These are phyloP conservation scores for Lasioglossum malachurum DNA, from an alignment of 2,888 invertebrate species.

Conservation along the genomic window DNA sequence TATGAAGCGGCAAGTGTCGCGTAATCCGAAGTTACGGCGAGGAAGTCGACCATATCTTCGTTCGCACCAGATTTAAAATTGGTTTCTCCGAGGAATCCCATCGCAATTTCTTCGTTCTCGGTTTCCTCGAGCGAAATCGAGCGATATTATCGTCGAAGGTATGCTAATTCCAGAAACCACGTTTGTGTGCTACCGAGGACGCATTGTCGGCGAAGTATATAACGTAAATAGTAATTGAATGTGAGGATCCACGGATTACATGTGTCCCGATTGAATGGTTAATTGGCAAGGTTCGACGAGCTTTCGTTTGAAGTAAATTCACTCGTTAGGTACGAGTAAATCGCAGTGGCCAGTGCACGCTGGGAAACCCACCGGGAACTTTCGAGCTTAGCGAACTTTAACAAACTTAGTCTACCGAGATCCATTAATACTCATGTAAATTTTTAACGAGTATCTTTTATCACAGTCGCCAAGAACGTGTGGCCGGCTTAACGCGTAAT, in stretches of 20 bases:
- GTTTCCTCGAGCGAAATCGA: constrained; percentile 22
- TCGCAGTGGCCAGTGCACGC: neutral
- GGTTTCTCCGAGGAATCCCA: constrained; percentile 41
- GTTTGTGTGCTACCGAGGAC: neutral
- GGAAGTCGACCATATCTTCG: constrained; percentile 36
- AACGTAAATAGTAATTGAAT: neutral
- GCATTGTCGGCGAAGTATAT: neutral
- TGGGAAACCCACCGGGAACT: neutral
- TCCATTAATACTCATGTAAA: constrained; percentile 54
- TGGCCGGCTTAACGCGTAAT: constrained; percentile 39
- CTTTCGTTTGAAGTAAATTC: constrained; percentile 5
- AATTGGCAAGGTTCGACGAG: constrained; percentile 4
- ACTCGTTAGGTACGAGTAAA: neutral
- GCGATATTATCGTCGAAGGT: constrained; percentile 13
- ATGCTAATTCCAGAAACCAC: constrained; percentile 29
- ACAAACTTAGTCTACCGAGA: constrained; percentile 21
- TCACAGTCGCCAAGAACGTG: constrained; percentile 29
- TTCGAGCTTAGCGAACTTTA: constrained; percentile 27
- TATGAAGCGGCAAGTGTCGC: constrained; percentile 54
- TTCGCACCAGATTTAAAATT: constrained; percentile 61
- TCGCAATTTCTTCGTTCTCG: constrained; percentile 32
- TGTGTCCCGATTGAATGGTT: neutral
- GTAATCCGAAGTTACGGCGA: constrained; percentile 60
- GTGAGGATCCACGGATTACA: neutral
- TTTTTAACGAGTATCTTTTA: constrained; percentile 52